Evolutionary conservation across 2,113 vertebrate genomes (phyloP), one percentile per base, ranked within the genome.

Genomic region (Cyrtonyx montezumae): DNA sequence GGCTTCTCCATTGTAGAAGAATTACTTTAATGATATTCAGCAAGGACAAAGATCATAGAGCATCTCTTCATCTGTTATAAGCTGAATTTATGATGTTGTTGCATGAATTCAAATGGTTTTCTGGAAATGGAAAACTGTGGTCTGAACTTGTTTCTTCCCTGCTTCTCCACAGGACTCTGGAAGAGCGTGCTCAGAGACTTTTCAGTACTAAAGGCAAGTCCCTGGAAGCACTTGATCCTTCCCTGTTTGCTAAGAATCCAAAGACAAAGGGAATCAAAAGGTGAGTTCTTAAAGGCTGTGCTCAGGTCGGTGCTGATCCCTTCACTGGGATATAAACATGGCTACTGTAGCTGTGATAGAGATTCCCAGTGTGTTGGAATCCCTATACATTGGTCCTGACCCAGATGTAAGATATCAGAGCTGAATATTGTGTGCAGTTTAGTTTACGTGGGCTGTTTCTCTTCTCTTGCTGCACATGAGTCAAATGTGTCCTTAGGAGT

Each of bases 191-290:
- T 30, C 99, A 99, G 97, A 98, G 99, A 59, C 98, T 99, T 19
- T 99, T 99, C 62, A 98, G 99, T 97, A 99, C 99, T 37, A 99
- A 99, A 97, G 99, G 99, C 68, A 99, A 99, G 94, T 99, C 99
- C 25, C 96, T 99, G 74, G 99, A 99, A 87, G 98, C 98, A 1
- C 98, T 99, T 3, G 99, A 99, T 82, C 97, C 99, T 3, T 99
- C 99, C 18, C 97, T 99, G 79, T 99, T 99, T 84, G 99, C 99
- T 48, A 99, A 99, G 96, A 99, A 99, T 83, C 99, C 99, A 10
- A 99, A 99, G 97, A 98, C 98, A 79, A 99, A 99, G 97, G 99
- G 99, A 48, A 99, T 98, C 43, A 99, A 99, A 91, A 98, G 99
- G 99, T 99, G 89, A 97, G 96, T 89, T 67, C 40, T 5, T 55